phyloP scores from a whole-genome alignment of 2,113 vertebrate genomes.

The Gallinago media region DNA sequence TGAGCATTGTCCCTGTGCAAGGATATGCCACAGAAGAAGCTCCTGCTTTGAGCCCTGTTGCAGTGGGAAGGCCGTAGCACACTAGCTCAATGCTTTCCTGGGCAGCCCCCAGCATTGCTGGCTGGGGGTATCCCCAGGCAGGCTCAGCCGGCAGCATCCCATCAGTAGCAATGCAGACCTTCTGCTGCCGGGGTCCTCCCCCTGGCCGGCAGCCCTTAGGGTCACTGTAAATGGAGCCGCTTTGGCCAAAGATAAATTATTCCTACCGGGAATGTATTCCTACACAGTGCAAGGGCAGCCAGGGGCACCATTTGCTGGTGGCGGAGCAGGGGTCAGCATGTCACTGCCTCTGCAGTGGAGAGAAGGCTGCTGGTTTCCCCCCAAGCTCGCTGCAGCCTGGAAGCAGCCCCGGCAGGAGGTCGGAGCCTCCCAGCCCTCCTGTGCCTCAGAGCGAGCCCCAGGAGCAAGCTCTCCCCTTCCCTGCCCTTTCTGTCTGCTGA shows the following conservation, averaged over 20 bases:
- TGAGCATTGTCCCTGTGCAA: fast-evolving
- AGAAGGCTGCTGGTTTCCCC: neutral
- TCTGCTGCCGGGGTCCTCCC: neutral
- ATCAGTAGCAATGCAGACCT: neutral
- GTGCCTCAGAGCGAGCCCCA: neutral
- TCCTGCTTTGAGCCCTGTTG: neutral
- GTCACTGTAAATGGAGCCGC: neutral
- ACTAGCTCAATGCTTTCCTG: fast-evolving
- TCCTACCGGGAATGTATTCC: neutral
- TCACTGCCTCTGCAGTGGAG: neutral
- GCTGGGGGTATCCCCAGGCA: neutral
- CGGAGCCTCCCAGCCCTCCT: neutral
- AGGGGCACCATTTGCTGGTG: fast-evolving
- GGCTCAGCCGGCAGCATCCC: fast-evolving
- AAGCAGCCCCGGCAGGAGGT: neutral
- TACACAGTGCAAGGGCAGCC: neutral
- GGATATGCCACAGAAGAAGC: neutral
- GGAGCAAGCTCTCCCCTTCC: neutral
- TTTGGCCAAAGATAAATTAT: neutral
- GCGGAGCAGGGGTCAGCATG: neutral
- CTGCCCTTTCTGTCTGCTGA: neutral
- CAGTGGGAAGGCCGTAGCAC: fast-evolving
- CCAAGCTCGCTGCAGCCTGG: fast-evolving
- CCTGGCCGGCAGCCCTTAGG: neutral
- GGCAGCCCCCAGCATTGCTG: fast-evolving